Evolutionary conservation across 2,888 invertebrate species (phyloP), one percentile per base, ranked within the genome.

Genomic region (Limulus polyphemus): DNA sequence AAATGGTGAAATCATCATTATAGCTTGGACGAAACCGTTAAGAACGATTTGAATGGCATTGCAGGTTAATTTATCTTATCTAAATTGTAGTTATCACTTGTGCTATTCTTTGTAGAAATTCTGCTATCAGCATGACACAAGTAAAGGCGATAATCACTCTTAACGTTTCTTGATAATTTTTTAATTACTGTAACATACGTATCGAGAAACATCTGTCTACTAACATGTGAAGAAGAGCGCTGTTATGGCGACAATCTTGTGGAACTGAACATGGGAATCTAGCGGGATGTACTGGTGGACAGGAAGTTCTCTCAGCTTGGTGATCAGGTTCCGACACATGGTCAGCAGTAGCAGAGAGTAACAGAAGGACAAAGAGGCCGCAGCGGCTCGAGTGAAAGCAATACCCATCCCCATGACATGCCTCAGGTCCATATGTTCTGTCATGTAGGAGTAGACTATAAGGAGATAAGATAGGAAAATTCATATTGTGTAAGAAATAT

Each of bases 361-460:
- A 77, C 92, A 93, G 77, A 97, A 95, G 0, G 94, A 94, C 10
- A 97, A 76, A 0, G 94, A 89, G 1, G 93, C 94, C 0, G 95
- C 95, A 0, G 94, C 90, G 16, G 94, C 94, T 75, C 94, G 81
- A 0, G 94, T 94, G 69, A 94, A 90, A 10, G 94, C 94, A 58
- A 95, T 95, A 0, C 95, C 94, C 2, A 92, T 91, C 1, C 95
- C 95, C 95, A 97, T 95, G 55, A 97, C 94, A 73, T 95, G 92
- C 1, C 95, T 81, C 69, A 97, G 78, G 76, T 97, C 95, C 46
- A 92, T 86, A 76, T 95, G 94, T 74, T 97, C 95, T 0, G 92
- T 86, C 89, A 95, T 90, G 76, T 94, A 94, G 0, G 93, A 91
- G 75, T 95, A 95, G 79, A 93, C 88, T 88, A 64, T 47, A 68